Evolutionary conservation across 2,113 vertebrate species (phyloP).

Genomic region (Ochotona princeps): DNA sequence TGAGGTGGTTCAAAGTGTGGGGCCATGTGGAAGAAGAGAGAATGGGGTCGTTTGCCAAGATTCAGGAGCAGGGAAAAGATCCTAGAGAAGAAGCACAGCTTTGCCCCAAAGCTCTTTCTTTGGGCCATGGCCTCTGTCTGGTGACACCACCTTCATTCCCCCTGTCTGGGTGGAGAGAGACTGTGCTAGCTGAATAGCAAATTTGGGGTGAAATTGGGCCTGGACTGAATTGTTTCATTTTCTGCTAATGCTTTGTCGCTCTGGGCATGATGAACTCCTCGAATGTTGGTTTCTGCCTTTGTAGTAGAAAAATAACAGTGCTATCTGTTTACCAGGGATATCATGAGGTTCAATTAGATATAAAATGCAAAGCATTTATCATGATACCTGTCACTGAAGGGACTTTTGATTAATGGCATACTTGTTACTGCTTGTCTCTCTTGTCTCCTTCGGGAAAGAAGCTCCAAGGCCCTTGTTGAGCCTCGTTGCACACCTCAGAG

Average conservation of each 20-base stretch:
- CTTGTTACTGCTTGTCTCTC: background rate
- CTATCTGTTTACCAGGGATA: background rate
- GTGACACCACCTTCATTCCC: background rate
- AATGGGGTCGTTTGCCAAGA: background rate
- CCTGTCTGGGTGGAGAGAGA: background rate
- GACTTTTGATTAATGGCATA: background rate
- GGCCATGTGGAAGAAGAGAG: background rate
- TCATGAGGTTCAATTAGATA: background rate
- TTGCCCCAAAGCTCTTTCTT: background rate
- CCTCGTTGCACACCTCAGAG: background rate
- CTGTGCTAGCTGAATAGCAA: background rate
- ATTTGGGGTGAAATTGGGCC: background rate
- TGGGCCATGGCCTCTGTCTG: background rate
- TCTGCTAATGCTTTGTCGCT: background rate
- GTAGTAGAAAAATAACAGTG: background rate
- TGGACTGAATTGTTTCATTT: background rate
- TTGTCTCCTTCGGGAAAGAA: constrained; percentile 18
- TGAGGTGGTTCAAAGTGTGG: background rate
- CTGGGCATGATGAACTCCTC: background rate
- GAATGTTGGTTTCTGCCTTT: background rate
- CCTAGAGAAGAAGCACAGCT: background rate
- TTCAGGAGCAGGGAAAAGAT: background rate
- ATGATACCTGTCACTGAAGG: background rate
- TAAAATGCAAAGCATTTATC: background rate
- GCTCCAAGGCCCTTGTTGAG: background rate